A percentile compares a stretch with the other conserved stretches of the same genome.
Evolutionary conservation across 1,140 invertebrate species (phyloP).

Genomic region (Hydropsyche tenuis): DNA sequence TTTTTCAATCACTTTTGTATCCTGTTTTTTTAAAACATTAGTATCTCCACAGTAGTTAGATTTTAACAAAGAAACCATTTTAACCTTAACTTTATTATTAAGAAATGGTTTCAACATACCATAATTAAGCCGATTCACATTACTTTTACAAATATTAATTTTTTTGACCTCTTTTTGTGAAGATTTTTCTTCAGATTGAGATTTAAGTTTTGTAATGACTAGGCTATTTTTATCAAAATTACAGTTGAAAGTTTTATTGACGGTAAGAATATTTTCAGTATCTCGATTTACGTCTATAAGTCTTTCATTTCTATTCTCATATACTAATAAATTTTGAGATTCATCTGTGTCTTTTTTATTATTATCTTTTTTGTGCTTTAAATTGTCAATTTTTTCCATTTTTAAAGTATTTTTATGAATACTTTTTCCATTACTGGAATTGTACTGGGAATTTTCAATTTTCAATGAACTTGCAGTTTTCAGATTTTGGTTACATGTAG

Average conservation of each 20-base stretch:
- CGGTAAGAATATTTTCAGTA: slow-evolving; percentile 10
- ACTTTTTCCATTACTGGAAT: no score
- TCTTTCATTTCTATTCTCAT: slow-evolving; percentile 39
- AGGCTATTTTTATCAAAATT: slow-evolving; percentile 46
- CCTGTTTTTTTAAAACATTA: neutral
- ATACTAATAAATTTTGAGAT: no score
- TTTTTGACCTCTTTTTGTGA: slow-evolving; percentile 15
- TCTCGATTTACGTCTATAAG: slow-evolving; percentile 33
- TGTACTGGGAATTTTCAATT: no score
- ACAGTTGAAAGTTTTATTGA: slow-evolving; percentile 21
- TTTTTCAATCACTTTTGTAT: slow-evolving; percentile 1
- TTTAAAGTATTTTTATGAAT: no score
- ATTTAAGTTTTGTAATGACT: slow-evolving; percentile 41
- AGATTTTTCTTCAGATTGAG: slow-evolving; percentile 20
- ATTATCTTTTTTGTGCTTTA: no score
- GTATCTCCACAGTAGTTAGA: slow-evolving; percentile 25
- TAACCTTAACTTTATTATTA: slow-evolving; percentile 38
- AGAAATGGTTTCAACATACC: slow-evolving; percentile 45
- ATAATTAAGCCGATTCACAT: slow-evolving; percentile 21
- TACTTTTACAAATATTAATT: slow-evolving; percentile 22
- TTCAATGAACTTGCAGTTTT: no score
- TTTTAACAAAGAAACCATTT: slow-evolving; percentile 44
- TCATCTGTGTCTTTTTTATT: no score
- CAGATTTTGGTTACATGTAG: no score
- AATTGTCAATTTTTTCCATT: no score